Percentiles rank a stretch among this genome's conserved stretches.
Evolutionary conservation across 2,113 vertebrate genomes (phyloP).

Genomic region (Eublepharis macularius): DNA sequence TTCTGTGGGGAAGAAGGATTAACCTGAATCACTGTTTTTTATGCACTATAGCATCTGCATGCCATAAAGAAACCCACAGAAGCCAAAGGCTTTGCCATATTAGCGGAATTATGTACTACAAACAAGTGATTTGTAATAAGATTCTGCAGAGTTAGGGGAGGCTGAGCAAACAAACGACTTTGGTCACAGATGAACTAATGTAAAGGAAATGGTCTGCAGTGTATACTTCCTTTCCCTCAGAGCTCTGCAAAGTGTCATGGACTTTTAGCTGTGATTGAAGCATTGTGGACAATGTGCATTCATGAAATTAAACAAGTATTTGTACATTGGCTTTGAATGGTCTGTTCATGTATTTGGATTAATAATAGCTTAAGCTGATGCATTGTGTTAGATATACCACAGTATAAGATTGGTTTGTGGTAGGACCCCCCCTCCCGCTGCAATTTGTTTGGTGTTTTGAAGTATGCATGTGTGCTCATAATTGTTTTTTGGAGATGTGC

Average conservation of each 20-base stretch:
- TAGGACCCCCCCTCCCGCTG: neutral
- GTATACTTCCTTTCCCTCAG: neutral
- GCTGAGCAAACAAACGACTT: neutral
- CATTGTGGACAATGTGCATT: neutral
- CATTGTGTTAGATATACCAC: neutral
- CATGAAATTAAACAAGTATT: neutral
- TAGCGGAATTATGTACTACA: constrained; percentile 11
- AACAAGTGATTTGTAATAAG: neutral
- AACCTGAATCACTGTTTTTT: constrained; percentile 56
- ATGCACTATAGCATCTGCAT: constrained; percentile 57
- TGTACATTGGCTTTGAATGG: neutral
- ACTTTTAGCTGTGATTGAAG: neutral
- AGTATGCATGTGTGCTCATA: neutral
- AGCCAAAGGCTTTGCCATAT: constrained; percentile 45
- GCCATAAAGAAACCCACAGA: constrained; percentile 39
- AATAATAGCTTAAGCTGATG: neutral
- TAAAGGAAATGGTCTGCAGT: neutral
- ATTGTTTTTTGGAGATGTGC: neutral
- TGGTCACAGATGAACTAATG: neutral
- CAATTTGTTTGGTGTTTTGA: neutral
- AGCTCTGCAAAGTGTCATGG: neutral
- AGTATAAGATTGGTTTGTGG: neutral
- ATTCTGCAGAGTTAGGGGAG: neutral
- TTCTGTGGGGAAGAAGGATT: constrained; percentile 61
- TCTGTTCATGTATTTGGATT: neutral